Conservation (phyloP, 2,888 invertebrate species). For the Frankliniella intonsa region DNA sequence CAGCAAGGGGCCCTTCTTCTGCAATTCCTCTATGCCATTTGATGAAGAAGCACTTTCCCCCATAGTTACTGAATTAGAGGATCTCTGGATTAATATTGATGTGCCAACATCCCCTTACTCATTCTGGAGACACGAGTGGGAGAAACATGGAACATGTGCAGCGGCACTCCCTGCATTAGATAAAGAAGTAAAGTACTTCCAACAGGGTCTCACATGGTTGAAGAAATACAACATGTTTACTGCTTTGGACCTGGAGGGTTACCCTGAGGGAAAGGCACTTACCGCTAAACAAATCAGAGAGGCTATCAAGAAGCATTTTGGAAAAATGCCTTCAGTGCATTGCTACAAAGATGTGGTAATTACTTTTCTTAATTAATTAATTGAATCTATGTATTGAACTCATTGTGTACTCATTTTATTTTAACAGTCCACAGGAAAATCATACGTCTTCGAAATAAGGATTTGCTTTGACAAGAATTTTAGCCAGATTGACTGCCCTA, state of each 20-base stretch:
- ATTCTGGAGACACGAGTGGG: conserved; percentile 78
- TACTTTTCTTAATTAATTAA: conserved; percentile 29
- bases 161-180: conserved; percentile 53
- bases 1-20: conserved; percentile 63
- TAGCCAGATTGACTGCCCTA: conserved; percentile 61
- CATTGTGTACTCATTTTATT: conserved; percentile 32
- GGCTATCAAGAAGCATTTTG: conserved; percentile 53
- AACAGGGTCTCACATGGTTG: conserved; percentile 58
- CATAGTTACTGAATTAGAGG: conserved; percentile 54
- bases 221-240: conserved; percentile 57
- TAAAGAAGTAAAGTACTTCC: conserved; percentile 65
- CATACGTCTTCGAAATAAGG: conserved; percentile 64
- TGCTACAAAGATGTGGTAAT: conserved; percentile 56
- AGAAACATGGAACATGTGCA: conserved; percentile 78
- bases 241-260: conserved; percentile 54
- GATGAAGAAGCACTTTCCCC: conserved; percentile 56
- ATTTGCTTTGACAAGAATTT: conserved; percentile 68
- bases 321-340: conserved; percentile 58
- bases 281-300: conserved; percentile 45
- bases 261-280: conserved; percentile 42
- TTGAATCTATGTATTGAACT: not conserved
- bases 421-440: conserved; percentile 51
- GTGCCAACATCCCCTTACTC: conserved; percentile 45
- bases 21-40: conserved; percentile 65
- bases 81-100: conserved; percentile 70